Conservation (phyloP, 2,888 invertebrate species). For the Stenurella melanura region DNA sequence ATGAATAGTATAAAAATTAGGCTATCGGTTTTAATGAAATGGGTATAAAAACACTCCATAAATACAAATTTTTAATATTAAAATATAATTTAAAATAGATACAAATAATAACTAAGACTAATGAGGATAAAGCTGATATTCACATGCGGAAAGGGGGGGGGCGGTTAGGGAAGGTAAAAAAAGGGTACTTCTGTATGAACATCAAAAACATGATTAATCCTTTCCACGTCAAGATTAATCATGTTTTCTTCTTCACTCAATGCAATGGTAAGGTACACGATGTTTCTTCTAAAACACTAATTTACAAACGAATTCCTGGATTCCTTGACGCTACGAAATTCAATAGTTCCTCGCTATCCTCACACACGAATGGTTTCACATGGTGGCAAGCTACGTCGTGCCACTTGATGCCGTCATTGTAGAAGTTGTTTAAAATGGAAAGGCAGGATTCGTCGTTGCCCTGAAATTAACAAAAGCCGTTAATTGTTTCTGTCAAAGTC, state of each 20-base stretch:
- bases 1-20: too few species aligned
- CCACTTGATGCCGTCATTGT: conserved; percentile 91
- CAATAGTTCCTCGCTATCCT: conserved; percentile 91
- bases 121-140: conserved; percentile 59
- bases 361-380: conserved; percentile 91
- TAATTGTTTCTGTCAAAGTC: conserved; percentile 15
- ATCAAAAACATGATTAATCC: conserved; percentile 25
- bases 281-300: conserved; percentile 40
- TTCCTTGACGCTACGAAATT: conserved; percentile 94
- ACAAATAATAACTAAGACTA: conserved; percentile 59
- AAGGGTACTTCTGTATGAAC: conserved; percentile 1
- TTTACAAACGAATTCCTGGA: conserved; percentile 86
- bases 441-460: conserved; percentile 94
- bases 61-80: conserved; percentile 64
- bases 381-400: conserved; percentile 92
- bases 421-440: conserved; percentile 93
- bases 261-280: conserved; percentile 43
- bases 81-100: conserved; percentile 69
- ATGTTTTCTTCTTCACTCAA: conserved; percentile 37
- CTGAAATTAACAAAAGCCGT: conserved; percentile 71
- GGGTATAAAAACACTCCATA: conserved; percentile 14
- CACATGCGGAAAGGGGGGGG: conserved; percentile 58
- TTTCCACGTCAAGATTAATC: conserved; percentile 20
- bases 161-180: conserved; percentile 25
- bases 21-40: too few species aligned